Evolutionary conservation across 2,888 invertebrate species (phyloP).

Genomic region (Muschampia plurimacula): DNA sequence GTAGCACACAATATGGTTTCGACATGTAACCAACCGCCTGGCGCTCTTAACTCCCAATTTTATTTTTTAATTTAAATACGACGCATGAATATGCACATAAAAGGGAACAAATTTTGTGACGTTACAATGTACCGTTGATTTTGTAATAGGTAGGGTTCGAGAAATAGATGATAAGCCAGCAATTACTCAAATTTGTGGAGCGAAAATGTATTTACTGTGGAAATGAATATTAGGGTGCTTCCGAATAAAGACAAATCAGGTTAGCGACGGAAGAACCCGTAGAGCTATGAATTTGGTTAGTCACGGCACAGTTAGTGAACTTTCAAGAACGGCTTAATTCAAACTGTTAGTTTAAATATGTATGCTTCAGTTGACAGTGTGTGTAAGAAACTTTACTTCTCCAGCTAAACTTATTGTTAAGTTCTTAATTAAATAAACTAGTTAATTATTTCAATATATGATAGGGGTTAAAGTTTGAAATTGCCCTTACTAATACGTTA

Average conservation of each 20-base stretch:
- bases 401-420: too few species aligned
- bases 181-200: slow-evolving; percentile 56
- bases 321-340: neutral
- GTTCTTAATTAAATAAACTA: too few species aligned
- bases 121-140: slow-evolving; percentile 57
- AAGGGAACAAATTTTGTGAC: slow-evolving; percentile 66
- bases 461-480: too few species aligned
- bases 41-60: slow-evolving; percentile 45
- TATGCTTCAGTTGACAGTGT: neutral
- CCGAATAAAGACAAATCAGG: slow-evolving; percentile 64
- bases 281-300: neutral
- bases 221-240: slow-evolving; percentile 60
- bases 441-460: too few species aligned
- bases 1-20: slow-evolving; percentile 61
- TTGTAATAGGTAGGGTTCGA: slow-evolving; percentile 40
- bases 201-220: slow-evolving; percentile 57
- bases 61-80: slow-evolving; percentile 51
- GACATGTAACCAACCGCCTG: slow-evolving; percentile 46
- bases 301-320: slow-evolving; percentile 1
- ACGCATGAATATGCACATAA: slow-evolving; percentile 82
- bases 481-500: too few species aligned
- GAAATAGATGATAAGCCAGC: slow-evolving; percentile 39
- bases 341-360: neutral
- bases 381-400: too few species aligned
- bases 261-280: slow-evolving; percentile 46